Conservation (phyloP, 2,888 invertebrate genomes). For the Agrypnus murinus region DNA sequence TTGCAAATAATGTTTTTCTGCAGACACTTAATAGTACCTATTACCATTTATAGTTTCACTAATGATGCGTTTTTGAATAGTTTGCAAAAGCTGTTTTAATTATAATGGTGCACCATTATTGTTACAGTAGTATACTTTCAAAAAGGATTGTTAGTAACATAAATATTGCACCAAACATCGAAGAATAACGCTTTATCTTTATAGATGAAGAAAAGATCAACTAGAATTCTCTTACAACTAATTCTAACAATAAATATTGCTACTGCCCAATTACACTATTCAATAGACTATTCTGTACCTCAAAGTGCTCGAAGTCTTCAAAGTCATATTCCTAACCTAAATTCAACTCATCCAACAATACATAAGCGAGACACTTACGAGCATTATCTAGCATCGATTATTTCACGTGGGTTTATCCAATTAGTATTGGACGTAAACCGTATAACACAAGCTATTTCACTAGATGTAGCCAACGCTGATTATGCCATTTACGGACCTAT, state of each 20-base stretch:
- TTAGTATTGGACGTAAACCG: constrained; percentile 65
- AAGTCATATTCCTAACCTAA: no score
- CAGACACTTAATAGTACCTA: no score
- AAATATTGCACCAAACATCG: no score
- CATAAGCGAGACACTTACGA: background rate
- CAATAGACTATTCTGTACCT: background rate
- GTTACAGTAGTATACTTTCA: no score
- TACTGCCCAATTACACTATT: constrained; percentile 11
- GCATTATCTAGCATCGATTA: constrained; percentile 58
- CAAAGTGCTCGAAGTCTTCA: background rate
- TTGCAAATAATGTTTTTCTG: no score
- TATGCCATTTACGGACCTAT: constrained; percentile 84
- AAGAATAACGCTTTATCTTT: no score
- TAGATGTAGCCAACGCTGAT: constrained; percentile 58
- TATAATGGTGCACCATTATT: no score
- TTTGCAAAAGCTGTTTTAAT: no score
- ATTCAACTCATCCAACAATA: background rate
- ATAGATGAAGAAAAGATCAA: constrained; percentile 7
- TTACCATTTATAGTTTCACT: no score
- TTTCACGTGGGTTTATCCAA: constrained; percentile 63
- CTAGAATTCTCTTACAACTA: background rate
- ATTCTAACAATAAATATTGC: background rate
- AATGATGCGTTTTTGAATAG: no score
- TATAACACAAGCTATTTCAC: constrained; percentile 42
- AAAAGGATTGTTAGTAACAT: no score